phyloP scores from a whole-genome alignment of 2,797 vertebrate genomes.

The Falco novaeseelandiae region DNA sequence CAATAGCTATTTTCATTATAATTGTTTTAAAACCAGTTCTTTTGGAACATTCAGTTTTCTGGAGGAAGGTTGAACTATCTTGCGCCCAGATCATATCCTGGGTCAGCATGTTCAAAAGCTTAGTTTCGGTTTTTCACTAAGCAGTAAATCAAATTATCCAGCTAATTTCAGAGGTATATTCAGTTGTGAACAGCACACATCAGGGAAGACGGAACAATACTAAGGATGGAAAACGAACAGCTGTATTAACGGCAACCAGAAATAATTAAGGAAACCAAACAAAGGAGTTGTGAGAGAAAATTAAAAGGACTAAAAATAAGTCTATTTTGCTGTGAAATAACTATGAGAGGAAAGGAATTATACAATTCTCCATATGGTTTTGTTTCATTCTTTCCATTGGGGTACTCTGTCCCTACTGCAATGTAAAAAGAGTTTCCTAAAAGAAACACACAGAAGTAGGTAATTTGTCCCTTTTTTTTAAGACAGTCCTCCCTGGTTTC shows the following conservation, averaged over 20 bases:
- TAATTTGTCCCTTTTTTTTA: background rate
- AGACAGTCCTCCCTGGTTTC: background rate
- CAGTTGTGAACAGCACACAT: background rate
- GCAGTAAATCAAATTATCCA: background rate
- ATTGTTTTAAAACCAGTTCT: background rate
- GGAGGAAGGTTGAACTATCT: background rate
- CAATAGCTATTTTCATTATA: background rate
- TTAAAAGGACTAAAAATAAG: background rate
- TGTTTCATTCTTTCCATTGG: background rate
- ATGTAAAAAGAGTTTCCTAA: background rate
- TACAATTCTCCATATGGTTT: background rate
- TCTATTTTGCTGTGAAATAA: background rate
- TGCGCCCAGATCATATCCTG: background rate
- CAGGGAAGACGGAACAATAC: background rate
- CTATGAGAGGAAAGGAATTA: background rate
- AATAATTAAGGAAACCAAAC: background rate
- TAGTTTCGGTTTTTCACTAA: background rate
- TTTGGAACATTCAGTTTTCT: background rate
- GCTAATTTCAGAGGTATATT: background rate
- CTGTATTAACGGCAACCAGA: background rate
- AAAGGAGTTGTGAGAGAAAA: background rate
- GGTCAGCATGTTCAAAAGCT: background rate
- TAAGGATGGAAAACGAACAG: background rate
- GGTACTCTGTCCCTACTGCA: background rate
- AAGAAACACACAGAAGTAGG: background rate